Evolutionary conservation across 2,888 invertebrate species (phyloP), one percentile per base, ranked within the genome.

Genomic region (Euplexia lucipara): DNA sequence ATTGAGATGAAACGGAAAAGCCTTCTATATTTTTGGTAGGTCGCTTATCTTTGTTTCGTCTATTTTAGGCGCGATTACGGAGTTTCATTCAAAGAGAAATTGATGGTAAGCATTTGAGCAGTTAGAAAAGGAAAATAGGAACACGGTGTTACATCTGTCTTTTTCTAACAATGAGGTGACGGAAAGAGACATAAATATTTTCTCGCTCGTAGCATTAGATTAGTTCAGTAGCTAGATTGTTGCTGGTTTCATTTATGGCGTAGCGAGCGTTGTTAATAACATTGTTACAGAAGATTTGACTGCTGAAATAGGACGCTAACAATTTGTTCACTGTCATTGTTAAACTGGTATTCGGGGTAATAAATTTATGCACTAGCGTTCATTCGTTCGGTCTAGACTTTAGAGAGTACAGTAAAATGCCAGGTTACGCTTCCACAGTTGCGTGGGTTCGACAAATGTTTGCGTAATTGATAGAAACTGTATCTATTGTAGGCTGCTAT

Each of bases 181-280:
- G 42, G 61, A 79, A 56, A 68, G 61, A 22, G 73, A 78, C 52
- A 65, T 58, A 66, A 57, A 62, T 67, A 65, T 70, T 57, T 68
- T 60, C 35, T 51, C 65, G 51, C 51, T 51, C 49, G 16, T 47
- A 32, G 52, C 18, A 39, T 58, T 44, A 51, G 66, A 79, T 78
- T 74, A 80, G 56, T 73, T 67, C 59, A 20, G 61, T 60, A 30
- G 58, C 47, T 52, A 66, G 57, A 72, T 77, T 71, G 70, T 60
- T 60, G 41, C 39, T 73, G 65, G 63, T 61, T 69, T 49, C 68
- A 82, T 80, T 78, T 81, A 83, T 77, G 51, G 73, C 61, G n/a
- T 51, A 45, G 52, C 57, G 63, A 60, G 41, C 44, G 48, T 51
- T 69, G 75, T 75, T 83, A 68, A 67, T 71, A 73, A 77, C 54